Conservation (phyloP, 2,797 vertebrate genomes). For the Halcyon leucocephala region DNA sequence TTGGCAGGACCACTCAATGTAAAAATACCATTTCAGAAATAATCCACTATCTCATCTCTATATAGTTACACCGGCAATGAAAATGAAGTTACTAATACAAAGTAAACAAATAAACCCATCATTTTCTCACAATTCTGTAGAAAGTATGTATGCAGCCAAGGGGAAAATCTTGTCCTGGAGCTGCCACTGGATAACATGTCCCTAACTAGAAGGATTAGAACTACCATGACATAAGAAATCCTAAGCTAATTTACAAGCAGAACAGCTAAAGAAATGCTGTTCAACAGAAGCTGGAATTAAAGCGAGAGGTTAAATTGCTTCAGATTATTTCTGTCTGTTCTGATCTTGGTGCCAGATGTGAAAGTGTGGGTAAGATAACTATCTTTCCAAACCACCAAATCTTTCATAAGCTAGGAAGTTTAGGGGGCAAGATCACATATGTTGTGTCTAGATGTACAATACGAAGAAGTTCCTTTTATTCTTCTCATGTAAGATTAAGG, state of each 20-base stretch:
- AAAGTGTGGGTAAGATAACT: slow-evolving; percentile 5
- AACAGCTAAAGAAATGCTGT: slow-evolving; percentile 61
- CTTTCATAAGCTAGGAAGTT: not conserved
- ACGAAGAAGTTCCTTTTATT: not conserved
- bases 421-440: not conserved
- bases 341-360: slow-evolving; percentile 59
- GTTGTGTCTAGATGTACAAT: not conserved
- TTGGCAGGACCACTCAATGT: not conserved
- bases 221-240: slow-evolving; percentile 55
- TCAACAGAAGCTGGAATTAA: slow-evolving; percentile 56
- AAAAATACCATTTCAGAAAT: slow-evolving; percentile 15
- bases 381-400: slow-evolving; percentile 10
- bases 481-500: not conserved
- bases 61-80: not conserved
- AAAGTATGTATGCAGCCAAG: not conserved
- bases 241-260: slow-evolving; percentile 57
- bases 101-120: not conserved
- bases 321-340: slow-evolving; percentile 42
- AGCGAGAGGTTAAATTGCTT: slow-evolving; percentile 59
- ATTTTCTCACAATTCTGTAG: not conserved
- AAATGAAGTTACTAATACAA: not conserved
- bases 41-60: not conserved
- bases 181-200: slow-evolving; percentile 15
- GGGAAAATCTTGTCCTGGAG: slow-evolving; percentile 10
- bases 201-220: slow-evolving; percentile 61